Evolutionary conservation across 2,797 vertebrate species (phyloP), one percentile per base, ranked within the genome.

Genomic region (Melanogrammus aeglefinus): DNA sequence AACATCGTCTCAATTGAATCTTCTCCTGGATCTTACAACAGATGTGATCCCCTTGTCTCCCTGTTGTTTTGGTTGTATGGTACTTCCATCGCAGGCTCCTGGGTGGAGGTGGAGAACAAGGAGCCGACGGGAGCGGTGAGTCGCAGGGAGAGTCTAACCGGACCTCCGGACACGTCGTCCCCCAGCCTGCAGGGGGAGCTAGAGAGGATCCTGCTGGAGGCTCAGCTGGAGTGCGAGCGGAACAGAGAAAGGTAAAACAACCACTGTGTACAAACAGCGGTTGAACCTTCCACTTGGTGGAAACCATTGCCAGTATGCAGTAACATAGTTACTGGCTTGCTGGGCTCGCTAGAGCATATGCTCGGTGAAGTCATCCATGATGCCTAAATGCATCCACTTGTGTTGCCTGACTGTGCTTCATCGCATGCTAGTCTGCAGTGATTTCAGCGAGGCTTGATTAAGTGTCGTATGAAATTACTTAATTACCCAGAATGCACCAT

Each of bases 131-230:
- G 88, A 63, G 90, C 87, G 1, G 90, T 86, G 79, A 87, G 88
- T 86, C 87, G 86, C 78, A 88, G 92, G 79, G 93, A 91, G 69
- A 92, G 91, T 76, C 84, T 85, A 79, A 84, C 87, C n/a, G 92
- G 88, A 63, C 84, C 87, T 7, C 91, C 91, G 89, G 91, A 90
- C 87, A 90, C 81, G 57, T 79, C 86, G 75, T 91, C 93, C 76
- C 89, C 91, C 0, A 9, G 88, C 89, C 90, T 94, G 86, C 93
- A 94, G 91, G 93, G 91, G 87, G 93, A 94, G 89, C 90, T 94
- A 75, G 93, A 95, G 92, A 91, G 90, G 76, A 92, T 94, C 86
- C 92, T 94, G 4, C 90, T 92, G 83, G 94, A 93, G 82, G 93
- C 92, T 2, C 93, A 95, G 90, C 86, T 93, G 0, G 93, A 94